Evolutionary conservation across 2,888 invertebrate genomes (phyloP).

Genomic region (Scaptomyza caliginosa): DNA sequence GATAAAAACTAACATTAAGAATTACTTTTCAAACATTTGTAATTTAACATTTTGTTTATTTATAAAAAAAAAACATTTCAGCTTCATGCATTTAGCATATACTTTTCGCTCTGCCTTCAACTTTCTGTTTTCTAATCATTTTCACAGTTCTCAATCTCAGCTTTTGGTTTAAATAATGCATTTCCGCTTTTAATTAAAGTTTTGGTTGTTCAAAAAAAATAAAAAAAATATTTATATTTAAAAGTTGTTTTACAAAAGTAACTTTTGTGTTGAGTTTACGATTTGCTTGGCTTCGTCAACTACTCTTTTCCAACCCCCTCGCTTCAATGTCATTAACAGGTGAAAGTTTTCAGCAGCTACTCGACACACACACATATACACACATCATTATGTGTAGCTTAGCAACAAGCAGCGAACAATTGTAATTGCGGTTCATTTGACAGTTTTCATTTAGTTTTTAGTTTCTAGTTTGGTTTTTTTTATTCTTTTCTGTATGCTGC

Average conservation of each 20-base stretch:
- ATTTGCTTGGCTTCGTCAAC: constrained; percentile 30
- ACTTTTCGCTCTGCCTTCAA: accelerated
- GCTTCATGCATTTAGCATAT: neutral
- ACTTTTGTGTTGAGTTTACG: constrained; percentile 28
- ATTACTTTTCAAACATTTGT: neutral
- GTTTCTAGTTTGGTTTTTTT: neutral
- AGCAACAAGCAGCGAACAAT: constrained; percentile 60
- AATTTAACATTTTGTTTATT: neutral
- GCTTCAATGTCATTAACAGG: constrained; percentile 71
- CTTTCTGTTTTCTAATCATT: constrained; percentile 2
- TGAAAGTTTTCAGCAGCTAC: constrained; percentile 59
- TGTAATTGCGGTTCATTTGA: constrained; percentile 74
- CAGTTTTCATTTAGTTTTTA: constrained; percentile 70
- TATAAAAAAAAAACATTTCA: neutral
- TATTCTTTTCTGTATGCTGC: neutral
- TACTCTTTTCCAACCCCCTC: neutral
- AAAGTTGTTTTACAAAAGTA: constrained; percentile 46
- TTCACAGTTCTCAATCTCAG: constrained; percentile 24
- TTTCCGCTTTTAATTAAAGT: constrained; percentile 75
- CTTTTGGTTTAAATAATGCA: constrained; percentile 66
- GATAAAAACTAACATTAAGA: neutral
- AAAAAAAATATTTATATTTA: constrained; percentile 29
- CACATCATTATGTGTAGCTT: constrained; percentile 48
- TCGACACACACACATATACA: constrained; percentile 6
- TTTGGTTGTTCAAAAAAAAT: constrained; percentile 64